These are phyloP conservation scores for Crepidodera aurea DNA, from an alignment of 2,888 invertebrate species.

Conservation along the genomic window DNA sequence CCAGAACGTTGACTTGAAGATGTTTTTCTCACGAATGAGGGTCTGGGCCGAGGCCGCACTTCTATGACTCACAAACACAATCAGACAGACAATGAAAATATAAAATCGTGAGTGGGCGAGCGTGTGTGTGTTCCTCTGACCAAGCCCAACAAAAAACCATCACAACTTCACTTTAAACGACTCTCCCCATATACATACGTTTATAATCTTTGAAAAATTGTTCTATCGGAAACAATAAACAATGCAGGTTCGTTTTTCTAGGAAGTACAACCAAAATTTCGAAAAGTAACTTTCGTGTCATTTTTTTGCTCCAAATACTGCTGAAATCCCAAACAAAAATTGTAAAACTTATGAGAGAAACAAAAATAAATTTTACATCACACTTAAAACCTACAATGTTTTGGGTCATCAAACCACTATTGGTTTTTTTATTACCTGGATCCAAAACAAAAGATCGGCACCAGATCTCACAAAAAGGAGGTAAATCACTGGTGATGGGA, in stretches of 20 bases:
- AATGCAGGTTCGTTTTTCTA: too few relatives aligned
- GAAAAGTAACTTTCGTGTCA: too few relatives aligned
- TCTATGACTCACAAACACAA: conserved; percentile 37
- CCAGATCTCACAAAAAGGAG: not conserved
- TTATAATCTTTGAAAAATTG: conserved; percentile 1
- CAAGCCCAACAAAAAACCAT: conserved; percentile 45
- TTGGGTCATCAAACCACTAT: too few relatives aligned
- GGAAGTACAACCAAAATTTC: too few relatives aligned
- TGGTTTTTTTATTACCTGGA: not conserved
- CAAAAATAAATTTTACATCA: too few relatives aligned
- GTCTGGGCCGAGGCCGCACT: conserved; percentile 34
- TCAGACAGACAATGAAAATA: conserved; percentile 40
- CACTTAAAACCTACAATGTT: too few relatives aligned
- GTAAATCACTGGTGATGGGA: not conserved
- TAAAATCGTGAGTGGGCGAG: conserved; percentile 41
- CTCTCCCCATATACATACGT: conserved; percentile 14
- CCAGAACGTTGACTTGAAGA: conserved; percentile 22
- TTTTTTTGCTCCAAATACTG: too few relatives aligned
- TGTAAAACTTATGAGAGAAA: too few relatives aligned
- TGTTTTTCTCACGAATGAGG: conserved; percentile 26
- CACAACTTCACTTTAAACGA: conserved; percentile 36
- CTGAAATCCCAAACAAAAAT: too few relatives aligned
- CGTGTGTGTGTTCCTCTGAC: conserved; percentile 43
- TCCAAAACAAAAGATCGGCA: not conserved
- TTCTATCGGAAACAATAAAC: not conserved